Percentiles rank a stretch among this genome's conserved stretches.
Evolutionary conservation across 1,140 invertebrate genomes (phyloP).

Genomic region (Drosophila baimaii): DNA sequence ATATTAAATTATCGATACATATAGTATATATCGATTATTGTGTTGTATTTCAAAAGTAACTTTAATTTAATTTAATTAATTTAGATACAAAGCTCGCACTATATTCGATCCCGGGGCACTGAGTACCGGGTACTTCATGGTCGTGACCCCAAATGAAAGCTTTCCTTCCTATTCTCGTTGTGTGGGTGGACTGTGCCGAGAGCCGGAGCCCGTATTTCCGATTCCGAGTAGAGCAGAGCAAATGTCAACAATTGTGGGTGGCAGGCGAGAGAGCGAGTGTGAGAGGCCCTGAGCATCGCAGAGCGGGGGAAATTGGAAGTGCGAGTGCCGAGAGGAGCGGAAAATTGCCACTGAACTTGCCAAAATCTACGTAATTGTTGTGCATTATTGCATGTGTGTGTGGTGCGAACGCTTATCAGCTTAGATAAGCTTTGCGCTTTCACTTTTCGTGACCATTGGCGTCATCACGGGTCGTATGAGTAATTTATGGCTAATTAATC

Average conservation of each 20-base stretch:
- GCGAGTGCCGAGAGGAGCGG: neutral
- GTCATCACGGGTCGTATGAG: conserved; percentile 57
- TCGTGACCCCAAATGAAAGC: neutral
- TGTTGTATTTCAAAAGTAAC: neutral
- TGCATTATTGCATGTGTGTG: conserved; percentile 29
- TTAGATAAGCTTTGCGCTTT: conserved; percentile 38
- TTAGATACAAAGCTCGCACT: neutral
- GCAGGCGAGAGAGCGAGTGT: conserved; percentile 20
- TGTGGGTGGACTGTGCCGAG: conserved; percentile 31
- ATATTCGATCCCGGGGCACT: too few relatives aligned
- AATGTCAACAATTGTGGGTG: conserved; percentile 62
- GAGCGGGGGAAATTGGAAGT: conserved; percentile 26
- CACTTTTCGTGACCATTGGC: conserved; percentile 45
- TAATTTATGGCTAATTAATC: conserved; percentile 54
- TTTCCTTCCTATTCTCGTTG: conserved; percentile 4
- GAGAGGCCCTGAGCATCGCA: conserved; percentile 30
- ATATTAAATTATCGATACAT: too few relatives aligned
- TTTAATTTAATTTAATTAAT: neutral
- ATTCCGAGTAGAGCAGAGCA: conserved; percentile 42
- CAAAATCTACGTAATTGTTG: conserved; percentile 47
- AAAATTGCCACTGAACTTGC: conserved; percentile 43
- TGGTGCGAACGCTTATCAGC: conserved; percentile 37
- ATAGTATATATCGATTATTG: too few relatives aligned
- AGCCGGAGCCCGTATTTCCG: conserved; percentile 65
- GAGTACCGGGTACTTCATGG: neutral